A percentile compares a stretch with the other conserved stretches of the same genome.
phyloP scores from a whole-genome alignment of 2,113 vertebrate species.

The Hippocampus barbouri region DNA sequence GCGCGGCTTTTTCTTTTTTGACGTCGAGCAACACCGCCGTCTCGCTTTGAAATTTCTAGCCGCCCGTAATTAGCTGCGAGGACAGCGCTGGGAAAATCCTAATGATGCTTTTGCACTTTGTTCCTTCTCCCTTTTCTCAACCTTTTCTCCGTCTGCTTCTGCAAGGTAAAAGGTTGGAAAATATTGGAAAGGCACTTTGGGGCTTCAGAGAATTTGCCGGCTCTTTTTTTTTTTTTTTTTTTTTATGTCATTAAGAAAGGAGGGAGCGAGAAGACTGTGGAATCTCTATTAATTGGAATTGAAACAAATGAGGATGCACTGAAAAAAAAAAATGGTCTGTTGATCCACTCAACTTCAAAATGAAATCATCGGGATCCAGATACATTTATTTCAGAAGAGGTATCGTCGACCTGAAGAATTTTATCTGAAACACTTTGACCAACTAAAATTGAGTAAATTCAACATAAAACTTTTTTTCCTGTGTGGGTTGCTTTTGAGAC shows the following conservation, averaged over 20 bases:
- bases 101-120: conserved; percentile 35
- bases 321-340: not conserved
- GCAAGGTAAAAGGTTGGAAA: conserved; percentile 1
- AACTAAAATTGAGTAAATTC: too few relatives aligned
- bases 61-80: conserved; percentile 48
- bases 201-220: conserved; percentile 3
- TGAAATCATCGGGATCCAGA: too few relatives aligned
- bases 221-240: not conserved
- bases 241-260: conserved; percentile 24
- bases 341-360: not conserved
- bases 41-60: conserved; percentile 35
- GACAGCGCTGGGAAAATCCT: conserved; percentile 30
- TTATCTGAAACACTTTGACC: too few relatives aligned
- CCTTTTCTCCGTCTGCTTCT: not conserved
- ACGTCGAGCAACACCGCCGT: conserved; percentile 39
- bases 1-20: conserved; percentile 27
- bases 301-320: conserved; percentile 36
- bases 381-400: too few relatives aligned
- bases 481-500: too few relatives aligned
- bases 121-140: conserved; percentile 9
- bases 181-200: conserved; percentile 2
- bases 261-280: not conserved
- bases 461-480: too few relatives aligned
- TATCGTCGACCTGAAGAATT: too few relatives aligned
- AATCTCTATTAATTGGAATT: conserved; percentile 29